Evolutionary conservation across 2,797 vertebrate genomes (phyloP).

Genomic region (Oryzias dopingdopingensis): DNA sequence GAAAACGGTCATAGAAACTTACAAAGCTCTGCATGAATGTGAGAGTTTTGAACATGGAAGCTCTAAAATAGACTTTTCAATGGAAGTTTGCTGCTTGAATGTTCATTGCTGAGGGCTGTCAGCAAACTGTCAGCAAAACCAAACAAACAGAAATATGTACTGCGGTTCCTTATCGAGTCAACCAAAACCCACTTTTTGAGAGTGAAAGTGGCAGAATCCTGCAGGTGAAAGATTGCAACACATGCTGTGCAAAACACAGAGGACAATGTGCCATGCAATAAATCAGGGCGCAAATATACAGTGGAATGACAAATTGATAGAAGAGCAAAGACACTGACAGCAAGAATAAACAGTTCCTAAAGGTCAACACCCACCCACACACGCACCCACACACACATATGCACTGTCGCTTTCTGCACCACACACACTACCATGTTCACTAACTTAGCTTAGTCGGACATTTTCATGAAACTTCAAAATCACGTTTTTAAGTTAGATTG

Average conservation of each 20-base stretch:
- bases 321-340: constrained; percentile 7
- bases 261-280: not conserved
- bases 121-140: too few relatives aligned
- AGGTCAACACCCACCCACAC: constrained; percentile 18
- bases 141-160: too few relatives aligned
- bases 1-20: too few relatives aligned
- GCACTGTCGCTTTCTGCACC: not conserved
- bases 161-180: too few relatives aligned
- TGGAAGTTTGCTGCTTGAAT: too few relatives aligned
- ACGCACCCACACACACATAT: not conserved
- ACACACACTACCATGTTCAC: constrained; percentile 15
- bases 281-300: constrained; percentile 2
- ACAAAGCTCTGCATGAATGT: too few relatives aligned
- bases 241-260: not conserved
- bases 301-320: constrained; percentile 1
- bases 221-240: not conserved
- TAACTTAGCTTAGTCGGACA: constrained; percentile 14
- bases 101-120: too few relatives aligned
- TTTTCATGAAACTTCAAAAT: too few relatives aligned
- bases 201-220: not conserved
- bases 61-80: too few relatives aligned
- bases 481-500: too few relatives aligned
- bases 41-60: too few relatives aligned
- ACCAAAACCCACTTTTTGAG: too few relatives aligned
- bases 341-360: constrained; percentile 20